Base-by-base conservation (phyloP, 2,888 invertebrate genomes). In the Kuschelorhynchus macadamiae region DNA sequence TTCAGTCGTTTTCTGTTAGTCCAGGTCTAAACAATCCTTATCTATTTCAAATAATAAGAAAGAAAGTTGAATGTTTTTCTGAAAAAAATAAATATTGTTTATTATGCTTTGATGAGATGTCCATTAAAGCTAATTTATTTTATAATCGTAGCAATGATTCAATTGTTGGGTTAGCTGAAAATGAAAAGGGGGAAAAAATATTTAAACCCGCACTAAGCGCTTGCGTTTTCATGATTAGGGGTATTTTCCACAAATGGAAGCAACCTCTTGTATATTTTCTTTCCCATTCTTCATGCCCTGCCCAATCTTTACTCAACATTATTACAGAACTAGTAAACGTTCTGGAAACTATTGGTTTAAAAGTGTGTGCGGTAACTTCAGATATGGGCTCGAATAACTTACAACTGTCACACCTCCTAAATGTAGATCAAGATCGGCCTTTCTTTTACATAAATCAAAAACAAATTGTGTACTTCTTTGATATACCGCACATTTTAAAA, bases 401-500 rank as follows among this genome's bases (percentile, higher is more conserved):
- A 4, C 30, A 50, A 12, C 12, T 50, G 8, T 12, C 50, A 50
- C 2, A 20, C 11, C 4, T 50, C 4, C 17, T 50, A 50, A 50
- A 50, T 12, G 11, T 50, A 2, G 16, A n/a, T 20, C 41, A 20
- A 33, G 60, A 60, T 18, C 39, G 33, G 5, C 41, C 50, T 18
- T 42, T 42, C 50, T 41, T 61, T 50, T 12, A 32, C 17, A 41
- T 41, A 61, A 49, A 50, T 52, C n/a, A 50, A 18, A 49, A 50
- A 18, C 25, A 60, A 12, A 39, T 49, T 41, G 49, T 41, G 30
- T 61, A 61, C 18, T 20, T 61, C 32, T 61, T 61, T 61, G 61
- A 61, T 52, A 42, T 52, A 9, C 61, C 61, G 17, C 61, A 61
- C 50, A 41, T 61, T 30, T 41, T 52, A 39, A 61, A 61, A 41